These are phyloP conservation scores for Oncorhynchus clarkii DNA, from an alignment of 2,113 vertebrate genomes.

Conservation along the genomic window DNA sequence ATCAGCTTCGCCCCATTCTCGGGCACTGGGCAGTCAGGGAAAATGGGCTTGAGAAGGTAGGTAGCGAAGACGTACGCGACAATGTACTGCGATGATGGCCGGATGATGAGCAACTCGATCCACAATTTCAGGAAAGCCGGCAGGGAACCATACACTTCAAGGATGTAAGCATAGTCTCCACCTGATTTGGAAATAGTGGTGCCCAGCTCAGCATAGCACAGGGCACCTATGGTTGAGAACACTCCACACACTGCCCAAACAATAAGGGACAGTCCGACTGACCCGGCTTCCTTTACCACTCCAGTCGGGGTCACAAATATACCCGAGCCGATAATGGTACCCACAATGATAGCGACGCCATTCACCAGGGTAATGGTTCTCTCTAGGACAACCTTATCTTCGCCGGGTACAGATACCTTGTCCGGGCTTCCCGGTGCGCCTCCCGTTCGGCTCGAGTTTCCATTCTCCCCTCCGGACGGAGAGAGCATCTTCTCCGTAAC, in stretches of 20 bases:
- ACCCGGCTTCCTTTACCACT: slow-evolving; percentile 89
- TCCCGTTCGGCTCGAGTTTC: slow-evolving; percentile 20
- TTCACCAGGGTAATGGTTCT: slow-evolving; percentile 89
- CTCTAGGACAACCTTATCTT: slow-evolving; percentile 78
- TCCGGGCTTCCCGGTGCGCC: slow-evolving; percentile 4
- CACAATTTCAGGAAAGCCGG: slow-evolving; percentile 97
- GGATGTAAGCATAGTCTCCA: slow-evolving; percentile 96
- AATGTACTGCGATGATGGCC: slow-evolving; percentile 98
- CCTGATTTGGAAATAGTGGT: slow-evolving; percentile 96
- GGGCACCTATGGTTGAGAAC: slow-evolving; percentile 94
- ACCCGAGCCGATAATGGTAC: slow-evolving; percentile 97
- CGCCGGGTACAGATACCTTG: slow-evolving; percentile 21
- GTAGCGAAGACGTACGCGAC: slow-evolving; percentile 97
- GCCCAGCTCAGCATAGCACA: slow-evolving; percentile 96
- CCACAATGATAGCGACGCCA: slow-evolving; percentile 96
- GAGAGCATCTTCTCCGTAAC: slow-evolving; percentile 84
- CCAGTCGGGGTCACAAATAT: slow-evolving; percentile 96
- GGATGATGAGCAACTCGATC: slow-evolving; percentile 98
- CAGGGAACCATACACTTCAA: slow-evolving; percentile 96
- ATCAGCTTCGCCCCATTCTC: slow-evolving; percentile 86
- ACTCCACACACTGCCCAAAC: slow-evolving; percentile 91
- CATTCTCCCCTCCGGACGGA: slow-evolving; percentile 23
- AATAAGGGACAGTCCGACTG: slow-evolving; percentile 87
- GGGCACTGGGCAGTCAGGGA: slow-evolving; percentile 88
- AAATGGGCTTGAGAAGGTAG: slow-evolving; percentile 93